Evolutionary conservation across 2,888 invertebrate species (phyloP), one percentile per base, ranked within the genome.

Genomic region (Eristalis intricaria): DNA sequence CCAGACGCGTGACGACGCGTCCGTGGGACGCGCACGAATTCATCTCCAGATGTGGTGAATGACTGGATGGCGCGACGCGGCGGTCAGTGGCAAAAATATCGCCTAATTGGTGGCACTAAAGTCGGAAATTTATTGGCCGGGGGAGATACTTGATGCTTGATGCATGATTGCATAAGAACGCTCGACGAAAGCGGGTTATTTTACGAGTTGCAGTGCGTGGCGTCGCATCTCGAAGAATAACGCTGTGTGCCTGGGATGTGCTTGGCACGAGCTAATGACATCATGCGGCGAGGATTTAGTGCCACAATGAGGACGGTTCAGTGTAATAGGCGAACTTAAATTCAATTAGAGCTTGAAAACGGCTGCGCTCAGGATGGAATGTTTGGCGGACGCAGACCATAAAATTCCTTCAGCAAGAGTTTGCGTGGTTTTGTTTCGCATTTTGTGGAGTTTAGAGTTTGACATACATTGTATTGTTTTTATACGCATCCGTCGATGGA

Each of bases 261-360:
- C 78, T 63, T 74, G 83, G 83, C 86, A 84, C 87, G 84, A 84
- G 87, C 84, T 73, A 80, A 68, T 87, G 83, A 87, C 75, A 87
- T 79, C 83, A 87, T 87, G 83, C 60, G 26, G 75, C 32, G 83
- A 65, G 35, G 68, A 66, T 79, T 71, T 78, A 43, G 50, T 75
- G 56, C 19, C 32, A 22, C 32, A 69, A 65, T 61, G 63, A 43
- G 22, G 23, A 50, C 26, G 35, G 69, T 61, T 70, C 56, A 60
- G 79, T 69, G 71, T 38, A 64, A 65, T 78, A 74, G 58, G 11
- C 29, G 50, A 61, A 29, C 69, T 77, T 68, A 60, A 68, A 79
- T 76, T 80, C 68, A 87, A 83, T 87, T 86, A 74, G 63, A 71
- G 43, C 68, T 65, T 40, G 60, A 32, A 65, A 83, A 65, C 69